Evolutionary conservation across 1,140 invertebrate species (phyloP), one percentile per base, ranked within the genome.

Genomic region (Sycophaga agraensis): DNA sequence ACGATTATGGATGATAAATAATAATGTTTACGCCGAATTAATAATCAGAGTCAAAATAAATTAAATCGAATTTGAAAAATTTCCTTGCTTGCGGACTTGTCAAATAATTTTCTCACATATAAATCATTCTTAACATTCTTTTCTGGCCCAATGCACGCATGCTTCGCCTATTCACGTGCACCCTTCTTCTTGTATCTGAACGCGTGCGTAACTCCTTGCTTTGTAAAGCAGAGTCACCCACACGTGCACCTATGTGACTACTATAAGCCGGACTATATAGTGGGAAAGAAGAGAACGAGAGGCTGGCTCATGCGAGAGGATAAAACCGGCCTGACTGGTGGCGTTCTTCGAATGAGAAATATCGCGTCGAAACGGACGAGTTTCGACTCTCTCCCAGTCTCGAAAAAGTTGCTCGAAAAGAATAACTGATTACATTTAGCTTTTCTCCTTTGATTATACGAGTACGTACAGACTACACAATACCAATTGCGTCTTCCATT

Each of bases 251-350:
- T 9, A 51, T 21, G 22, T 12, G 28, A 19, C 39, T 17, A 4
- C 6, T 48, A 48, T 34, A 49, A 2, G 9, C 17, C 4, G 12
- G 7, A 34, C 6, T 19, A 50, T 34, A 35, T 1, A 35, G 31
- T 16, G 28, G 11, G 28, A 31, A 11, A 31, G 17, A 42, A 54
- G 28, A 40, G 19, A 42, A 16, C 26, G 12, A 12, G 40, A 31
- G 17, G 9, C n/a, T 35, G 17, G 11, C 9, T 50, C 37, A 16
- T n/a, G n/a, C 9, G 16, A 5, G 51, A 50, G 45, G 37, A 75
- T 75, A 79, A 80, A 80, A 80, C 76, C 78, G 77, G 78, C 74
- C 75, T 77, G 74, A 80, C 78, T 76, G 77, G 77, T 79, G 73
- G 75, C 70, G 73, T 75, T 76, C 74, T 72, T 68, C 71, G 70